Evolutionary conservation across 35 echinoderm and acorn worm species (phyloP).

Genomic region (Ophioderma brevispina): DNA sequence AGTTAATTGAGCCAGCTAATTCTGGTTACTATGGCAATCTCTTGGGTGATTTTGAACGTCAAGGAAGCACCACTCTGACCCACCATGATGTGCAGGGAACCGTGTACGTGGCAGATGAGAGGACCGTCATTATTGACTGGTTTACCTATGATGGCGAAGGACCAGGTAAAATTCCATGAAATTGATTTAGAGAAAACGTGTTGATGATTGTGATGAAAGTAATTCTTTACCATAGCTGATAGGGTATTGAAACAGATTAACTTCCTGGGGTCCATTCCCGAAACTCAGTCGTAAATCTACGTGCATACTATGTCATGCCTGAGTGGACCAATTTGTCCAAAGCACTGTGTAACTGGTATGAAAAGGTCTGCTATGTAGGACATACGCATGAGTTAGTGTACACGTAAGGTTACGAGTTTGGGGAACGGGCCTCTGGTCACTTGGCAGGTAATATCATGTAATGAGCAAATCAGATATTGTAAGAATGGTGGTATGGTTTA

Average conservation of each 20-base stretch:
- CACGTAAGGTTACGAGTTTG: too few species aligned
- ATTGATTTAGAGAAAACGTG: background rate
- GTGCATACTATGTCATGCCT: too few species aligned
- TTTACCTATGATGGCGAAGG: slow-evolving; percentile 74
- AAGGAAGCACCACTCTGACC: background rate
- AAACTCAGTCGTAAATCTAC: too few species aligned
- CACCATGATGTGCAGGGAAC: slow-evolving; percentile 53
- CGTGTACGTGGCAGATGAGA: slow-evolving; percentile 78
- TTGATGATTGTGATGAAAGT: background rate
- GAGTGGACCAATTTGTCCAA: too few species aligned
- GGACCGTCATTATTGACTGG: slow-evolving; percentile 41
- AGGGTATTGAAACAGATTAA: background rate
- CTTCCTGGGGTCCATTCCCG: too few species aligned
- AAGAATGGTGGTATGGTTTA: too few species aligned
- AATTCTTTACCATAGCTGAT: background rate
- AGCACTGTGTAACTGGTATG: too few species aligned
- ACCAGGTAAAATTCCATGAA: slow-evolving; percentile 79
- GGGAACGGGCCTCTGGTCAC: background rate
- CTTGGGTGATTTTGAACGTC: background rate
- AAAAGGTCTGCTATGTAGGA: too few species aligned
- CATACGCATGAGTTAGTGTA: too few species aligned
- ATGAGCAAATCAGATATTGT: too few species aligned
- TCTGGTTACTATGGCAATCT: background rate
- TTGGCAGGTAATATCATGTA: too few species aligned
- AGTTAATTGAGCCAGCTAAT: background rate